A percentile compares a stretch with the other conserved stretches of the same genome.
phyloP scores from a whole-genome alignment of 2,113 vertebrate genomes.

The Phalacrocorax aristotelis region DNA sequence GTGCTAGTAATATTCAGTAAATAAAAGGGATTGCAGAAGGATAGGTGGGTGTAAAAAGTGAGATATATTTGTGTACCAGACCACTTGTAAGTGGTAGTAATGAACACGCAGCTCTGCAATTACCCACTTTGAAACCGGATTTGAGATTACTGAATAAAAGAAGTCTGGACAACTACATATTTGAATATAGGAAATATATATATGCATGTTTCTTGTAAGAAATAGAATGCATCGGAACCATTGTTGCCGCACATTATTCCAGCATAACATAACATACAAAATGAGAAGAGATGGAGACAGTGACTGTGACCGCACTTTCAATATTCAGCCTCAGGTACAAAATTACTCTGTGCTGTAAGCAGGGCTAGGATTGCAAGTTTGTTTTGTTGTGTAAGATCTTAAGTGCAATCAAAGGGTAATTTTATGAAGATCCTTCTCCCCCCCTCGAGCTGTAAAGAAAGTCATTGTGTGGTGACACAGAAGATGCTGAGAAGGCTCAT shows the following conservation, averaged over 20 bases:
- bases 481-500: background rate
- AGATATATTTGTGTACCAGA: background rate
- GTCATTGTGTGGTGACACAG: background rate
- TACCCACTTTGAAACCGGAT: background rate
- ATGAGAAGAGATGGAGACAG: background rate
- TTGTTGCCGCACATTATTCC: background rate
- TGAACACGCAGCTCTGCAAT: background rate
- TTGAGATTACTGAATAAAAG: background rate
- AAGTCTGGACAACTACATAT: background rate
- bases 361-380: background rate
- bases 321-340: background rate
- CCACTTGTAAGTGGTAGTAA: background rate
- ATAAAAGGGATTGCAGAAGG: background rate
- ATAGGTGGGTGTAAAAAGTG: background rate
- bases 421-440: background rate
- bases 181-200: background rate
- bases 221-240: background rate
- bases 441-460: background rate
- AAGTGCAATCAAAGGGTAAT: background rate
- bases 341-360: background rate
- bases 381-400: background rate
- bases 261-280: background rate
- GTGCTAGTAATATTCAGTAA: background rate
- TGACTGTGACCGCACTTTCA: background rate
- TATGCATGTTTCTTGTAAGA: background rate